Evolutionary conservation across 2,113 vertebrate genomes (phyloP), one percentile per base, ranked within the genome.

Genomic region (Neopipo cinnamomea): DNA sequence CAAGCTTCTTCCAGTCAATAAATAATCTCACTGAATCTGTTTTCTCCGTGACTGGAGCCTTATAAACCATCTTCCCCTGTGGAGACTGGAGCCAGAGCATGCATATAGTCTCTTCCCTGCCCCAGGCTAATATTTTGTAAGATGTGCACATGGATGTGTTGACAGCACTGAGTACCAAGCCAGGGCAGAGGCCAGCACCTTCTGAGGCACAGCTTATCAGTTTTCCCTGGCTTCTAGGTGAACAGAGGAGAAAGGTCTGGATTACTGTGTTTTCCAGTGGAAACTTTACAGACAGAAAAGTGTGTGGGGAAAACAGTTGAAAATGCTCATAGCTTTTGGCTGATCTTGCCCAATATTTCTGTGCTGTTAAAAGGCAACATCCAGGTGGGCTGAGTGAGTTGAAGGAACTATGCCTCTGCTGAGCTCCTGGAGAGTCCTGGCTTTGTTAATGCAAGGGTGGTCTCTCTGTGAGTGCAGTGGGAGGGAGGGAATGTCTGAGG

Each of bases 1-100:
- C 37, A 39, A 25, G 10, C 58, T 82, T 85, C 77, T 82, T 92
- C 73, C 88, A 89, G 89, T 89, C 77, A 84, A 89, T 87, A 91
- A 96, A 94, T 85, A 70, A 66, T 91, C 58, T 73, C 83, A 62
- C 76, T 50, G 66, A 49, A 41, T 75, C 62, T 49, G 47, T 86
- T 88, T 97, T 62, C 65, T 77, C 56, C 39, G 31, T 46, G 88
- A 42, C 53, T 65, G 63, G 75, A 92, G 67, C 85, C 82, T 89
- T 91, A 49, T 9, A 62, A 93, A 91, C 31, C 82, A 78, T 30
- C 41, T 53, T 81, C 20, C 62, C 47, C 25, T 7, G 13, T 0
- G 3, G 23, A 83, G 50, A 55, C 39, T 61, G 72, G 59, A 91
- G 78, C 33, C 39, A 58, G 55, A 73, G 46, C 28, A 2, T 37